Evolutionary conservation across 2,797 vertebrate genomes (phyloP), one percentile per base, ranked within the genome.

Genomic region (Sebastiscus tertius): DNA sequence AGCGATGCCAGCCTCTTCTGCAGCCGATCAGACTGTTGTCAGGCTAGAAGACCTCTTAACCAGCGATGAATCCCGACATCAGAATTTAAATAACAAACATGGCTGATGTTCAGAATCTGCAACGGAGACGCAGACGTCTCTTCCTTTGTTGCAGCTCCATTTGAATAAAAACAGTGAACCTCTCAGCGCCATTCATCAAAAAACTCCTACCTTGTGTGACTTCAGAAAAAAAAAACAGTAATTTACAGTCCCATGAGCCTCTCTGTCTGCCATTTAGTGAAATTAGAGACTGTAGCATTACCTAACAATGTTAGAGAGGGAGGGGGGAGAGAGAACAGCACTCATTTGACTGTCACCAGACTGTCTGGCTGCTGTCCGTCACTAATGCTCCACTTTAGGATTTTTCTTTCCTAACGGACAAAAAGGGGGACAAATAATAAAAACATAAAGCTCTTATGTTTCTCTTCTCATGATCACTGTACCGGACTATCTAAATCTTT

Each of bases 271-370:
- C 20, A 14, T 22, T 61, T 8, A 34, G 26, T 63, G 72, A 77
- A 81, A 87, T 52, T 13, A 55, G 34, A 90, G 13, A 42, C 56
- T 1, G 20, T 64, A 52, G 72, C 52, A 10, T 68, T 20, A 42
- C 4, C 42, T 65, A 62, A 72, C 56, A 13, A 27, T 11, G 72
- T 29, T 73, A 84, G 20, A 29, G 59, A 7, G 4, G 24, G 68
- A 56, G 7, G 67, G 33, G 29, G 4, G 34, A 36, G 34, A 36
- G 59, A 39, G 20, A 39, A 49, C 5, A 55, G 34, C 70, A 27
- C 73, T 67, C 22, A 75, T 59, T 26, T 34, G 14, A 13, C 79
- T 29, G 85, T 54, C 83, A 79, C 77, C 87, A 87, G 89, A 79
- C 81, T 72, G 85, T 75, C 81, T 86, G 85, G 69, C 85, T 71